Percentiles rank a stretch among this genome's conserved stretches.
phyloP scores from a whole-genome alignment of 2,113 vertebrate genomes.

The Ophthalmolycus amberensis region DNA sequence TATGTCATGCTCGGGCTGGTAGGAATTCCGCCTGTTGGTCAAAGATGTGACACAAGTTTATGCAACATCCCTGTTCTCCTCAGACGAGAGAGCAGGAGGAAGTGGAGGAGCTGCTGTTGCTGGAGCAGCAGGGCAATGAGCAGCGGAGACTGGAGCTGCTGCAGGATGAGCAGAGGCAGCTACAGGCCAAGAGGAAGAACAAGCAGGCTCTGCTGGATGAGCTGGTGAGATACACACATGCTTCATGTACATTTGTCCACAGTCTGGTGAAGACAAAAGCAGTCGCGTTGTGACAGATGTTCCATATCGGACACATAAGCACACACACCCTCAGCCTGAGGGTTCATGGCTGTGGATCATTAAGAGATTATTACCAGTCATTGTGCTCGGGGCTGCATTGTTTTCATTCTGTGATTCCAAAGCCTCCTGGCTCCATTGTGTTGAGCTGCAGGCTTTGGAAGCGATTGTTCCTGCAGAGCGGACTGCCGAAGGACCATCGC shows the following conservation, averaged over 20 bases:
- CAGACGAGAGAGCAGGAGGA: constrained; percentile 97
- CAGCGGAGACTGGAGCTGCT: constrained; percentile 88
- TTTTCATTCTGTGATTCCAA: constrained; percentile 77
- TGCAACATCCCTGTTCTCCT: constrained; percentile 3
- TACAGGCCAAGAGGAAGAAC: constrained; percentile 93
- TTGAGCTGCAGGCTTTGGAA: constrained; percentile 77
- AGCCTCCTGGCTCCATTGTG: constrained; percentile 78
- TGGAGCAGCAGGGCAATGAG: constrained; percentile 90
- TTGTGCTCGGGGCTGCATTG: constrained; percentile 71
- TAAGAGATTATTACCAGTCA: constrained; percentile 79
- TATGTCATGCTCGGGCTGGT: neutral
- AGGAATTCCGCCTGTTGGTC: neutral
- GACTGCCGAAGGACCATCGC: constrained; percentile 71
- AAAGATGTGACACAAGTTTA: neutral
- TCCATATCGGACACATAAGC: constrained; percentile 20
- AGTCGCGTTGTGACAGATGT: constrained; percentile 25
- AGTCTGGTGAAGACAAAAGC: constrained; percentile 23
- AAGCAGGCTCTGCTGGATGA: constrained; percentile 96
- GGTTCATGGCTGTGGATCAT: constrained; percentile 70
- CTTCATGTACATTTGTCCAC: constrained; percentile 1
- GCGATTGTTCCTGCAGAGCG: constrained; percentile 76
- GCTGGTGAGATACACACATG: constrained; percentile 85
- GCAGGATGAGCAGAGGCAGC: constrained; percentile 94
- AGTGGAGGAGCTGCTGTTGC: constrained; percentile 92
- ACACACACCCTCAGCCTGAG: constrained; percentile 32